Evolutionary conservation across 1,140 invertebrate genomes (phyloP), one percentile per base, ranked within the genome.

Genomic region (Laodelphax striatellus): DNA sequence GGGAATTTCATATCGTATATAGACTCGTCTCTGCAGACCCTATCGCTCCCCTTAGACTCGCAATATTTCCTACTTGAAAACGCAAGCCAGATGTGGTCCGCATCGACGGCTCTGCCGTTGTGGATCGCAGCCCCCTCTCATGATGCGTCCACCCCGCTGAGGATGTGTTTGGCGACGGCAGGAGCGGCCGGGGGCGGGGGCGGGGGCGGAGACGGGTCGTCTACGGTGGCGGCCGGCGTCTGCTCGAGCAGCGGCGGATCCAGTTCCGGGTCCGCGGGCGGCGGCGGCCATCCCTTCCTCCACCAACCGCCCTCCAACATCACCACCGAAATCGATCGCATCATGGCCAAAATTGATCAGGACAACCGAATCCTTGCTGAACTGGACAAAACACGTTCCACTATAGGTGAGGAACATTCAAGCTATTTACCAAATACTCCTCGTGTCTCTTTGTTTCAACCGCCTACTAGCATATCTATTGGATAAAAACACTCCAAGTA

Each of bases 321-420:
- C 44, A 52, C 60, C 16, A 55, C 63, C 24, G 90, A 95, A 76
- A 92, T 95, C 68, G 92, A 94, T 73, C 80, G 88, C 69, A 90
- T 95, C 70, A 94, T 95, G 87, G 90, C 90, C 62, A 94, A 94
- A 79, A 90, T 95, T 67, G 91, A 95, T 73, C 92, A 93, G 75
- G 85, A 85, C 68, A 82, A 81, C 70, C 78, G 89, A 70, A 88
- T 94, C 68, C 77, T 94, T 66, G 91, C 92, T 61, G 92, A 94
- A 70, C 75, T 94, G 67, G 92, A 94, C 71, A 88, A 90, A 72
- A 83, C 85, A 63, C 79, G 87, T 69, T 79, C 79, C 64, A 79
- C 71, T 13, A 67, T 70, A 62, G 70, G 70, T 71, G 60, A 68
- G 63, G 62, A 56, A 46, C 28, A 24, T 54, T 24, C 19, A 54